phyloP scores from a whole-genome alignment of 2,113 vertebrate genomes.

The Atherinomorus stipes region DNA sequence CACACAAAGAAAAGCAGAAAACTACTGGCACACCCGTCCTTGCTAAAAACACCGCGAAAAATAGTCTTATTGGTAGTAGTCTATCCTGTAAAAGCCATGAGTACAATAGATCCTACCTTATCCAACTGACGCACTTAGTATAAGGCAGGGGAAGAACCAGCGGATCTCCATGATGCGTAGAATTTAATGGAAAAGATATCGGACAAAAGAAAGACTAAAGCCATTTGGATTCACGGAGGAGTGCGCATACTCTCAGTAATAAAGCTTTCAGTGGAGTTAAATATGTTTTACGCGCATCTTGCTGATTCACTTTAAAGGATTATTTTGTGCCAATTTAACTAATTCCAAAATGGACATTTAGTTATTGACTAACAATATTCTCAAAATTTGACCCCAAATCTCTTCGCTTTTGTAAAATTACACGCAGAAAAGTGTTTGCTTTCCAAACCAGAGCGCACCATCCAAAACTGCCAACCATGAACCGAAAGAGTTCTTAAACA shows the following conservation, averaged over 20 bases:
- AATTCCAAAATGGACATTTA: neutral
- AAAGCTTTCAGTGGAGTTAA: neutral
- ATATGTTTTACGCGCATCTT: conserved; percentile 32
- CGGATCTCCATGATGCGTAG: neutral
- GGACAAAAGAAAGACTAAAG: neutral
- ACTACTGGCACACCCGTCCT: no score
- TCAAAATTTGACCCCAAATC: neutral
- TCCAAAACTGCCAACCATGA: neutral
- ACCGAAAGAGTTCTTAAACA: conserved; percentile 5
- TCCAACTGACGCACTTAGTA: neutral
- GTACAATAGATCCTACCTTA: neutral
- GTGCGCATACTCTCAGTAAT: neutral
- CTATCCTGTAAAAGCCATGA: neutral
- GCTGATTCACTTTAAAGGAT: neutral
- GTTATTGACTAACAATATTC: neutral
- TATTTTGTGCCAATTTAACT: neutral
- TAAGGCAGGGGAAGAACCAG: neutral
- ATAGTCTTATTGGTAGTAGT: neutral
- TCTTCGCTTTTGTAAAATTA: neutral
- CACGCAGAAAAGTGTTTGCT: conserved; percentile 55
- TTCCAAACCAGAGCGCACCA: neutral
- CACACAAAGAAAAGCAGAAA: no score
- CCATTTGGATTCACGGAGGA: neutral
- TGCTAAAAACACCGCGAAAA: neutral
- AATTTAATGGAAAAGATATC: neutral